Conservation (phyloP, 2,888 invertebrate genomes). For the Aphodius granarius region DNA sequence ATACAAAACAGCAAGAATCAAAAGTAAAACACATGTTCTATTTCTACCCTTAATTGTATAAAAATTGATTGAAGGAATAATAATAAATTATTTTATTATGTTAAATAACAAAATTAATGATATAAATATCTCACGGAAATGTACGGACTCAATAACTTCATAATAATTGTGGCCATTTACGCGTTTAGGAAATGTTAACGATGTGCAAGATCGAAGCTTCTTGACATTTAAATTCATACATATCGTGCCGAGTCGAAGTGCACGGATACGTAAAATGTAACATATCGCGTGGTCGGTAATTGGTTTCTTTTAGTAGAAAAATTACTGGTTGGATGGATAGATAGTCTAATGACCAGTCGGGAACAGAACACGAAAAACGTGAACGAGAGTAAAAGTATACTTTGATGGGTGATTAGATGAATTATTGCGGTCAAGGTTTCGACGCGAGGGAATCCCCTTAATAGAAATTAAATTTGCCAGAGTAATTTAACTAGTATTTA, state of each 20-base stretch:
- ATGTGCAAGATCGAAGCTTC: not conserved
- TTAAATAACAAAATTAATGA: too few species aligned
- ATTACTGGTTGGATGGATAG: not conserved
- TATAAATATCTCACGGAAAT: too few species aligned
- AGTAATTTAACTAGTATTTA: slow-evolving; percentile 2
- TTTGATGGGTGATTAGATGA: slow-evolving; percentile 18
- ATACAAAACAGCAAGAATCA: too few species aligned
- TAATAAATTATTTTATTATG: too few species aligned
- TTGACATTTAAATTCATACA: not conserved
- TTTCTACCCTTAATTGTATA: too few species aligned
- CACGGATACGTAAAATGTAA: not conserved
- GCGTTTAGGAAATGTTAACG: not conserved
- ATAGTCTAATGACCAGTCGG: not conserved
- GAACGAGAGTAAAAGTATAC: slow-evolving; percentile 27
- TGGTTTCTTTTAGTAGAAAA: not conserved
- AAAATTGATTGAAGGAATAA: too few species aligned
- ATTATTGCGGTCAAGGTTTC: slow-evolving; percentile 27
- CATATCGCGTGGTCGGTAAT: not conserved
- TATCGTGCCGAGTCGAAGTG: not conserved
- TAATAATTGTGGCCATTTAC: not conserved
- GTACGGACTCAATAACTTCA: too few species aligned
- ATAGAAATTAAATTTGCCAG: slow-evolving; percentile 12
- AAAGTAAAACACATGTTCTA: too few species aligned
- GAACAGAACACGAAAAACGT: slow-evolving; percentile 19
- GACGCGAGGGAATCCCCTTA: slow-evolving; percentile 18